These are phyloP conservation scores for Trochalopteron elliotii DNA, from an alignment of 2,113 vertebrate species.

Conservation along the genomic window DNA sequence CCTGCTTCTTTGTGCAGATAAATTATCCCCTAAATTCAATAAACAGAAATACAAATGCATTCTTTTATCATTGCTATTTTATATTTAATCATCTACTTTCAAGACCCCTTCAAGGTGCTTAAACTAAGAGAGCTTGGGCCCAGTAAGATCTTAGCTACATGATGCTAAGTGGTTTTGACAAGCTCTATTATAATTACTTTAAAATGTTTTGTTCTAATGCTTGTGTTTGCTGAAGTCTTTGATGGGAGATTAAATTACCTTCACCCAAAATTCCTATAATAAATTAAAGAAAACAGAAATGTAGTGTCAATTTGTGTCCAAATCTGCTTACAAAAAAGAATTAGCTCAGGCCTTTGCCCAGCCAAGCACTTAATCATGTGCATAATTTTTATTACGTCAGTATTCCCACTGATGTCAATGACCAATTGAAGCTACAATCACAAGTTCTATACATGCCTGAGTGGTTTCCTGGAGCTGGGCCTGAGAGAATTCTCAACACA, in stretches of 20 bases:
- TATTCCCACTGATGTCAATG: slow-evolving; percentile 38
- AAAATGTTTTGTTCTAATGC: slow-evolving; percentile 33
- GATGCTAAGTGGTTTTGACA: slow-evolving; percentile 21
- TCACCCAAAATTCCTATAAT: slow-evolving; percentile 19
- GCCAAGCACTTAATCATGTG: slow-evolving; percentile 21
- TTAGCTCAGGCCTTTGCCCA: slow-evolving; percentile 10
- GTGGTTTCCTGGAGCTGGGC: background rate
- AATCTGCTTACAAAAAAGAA: slow-evolving; percentile 55
- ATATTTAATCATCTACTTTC: background rate
- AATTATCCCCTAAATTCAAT: background rate
- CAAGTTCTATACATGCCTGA: background rate
- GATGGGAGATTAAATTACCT: slow-evolving; percentile 57
- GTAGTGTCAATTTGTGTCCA: slow-evolving; percentile 38
- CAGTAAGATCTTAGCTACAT: background rate
- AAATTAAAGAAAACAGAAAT: slow-evolving; percentile 54
- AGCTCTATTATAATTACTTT: slow-evolving; percentile 43
- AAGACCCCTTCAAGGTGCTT: background rate
- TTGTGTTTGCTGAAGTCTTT: slow-evolving; percentile 38
- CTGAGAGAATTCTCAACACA: background rate
- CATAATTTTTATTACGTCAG: slow-evolving; percentile 33
- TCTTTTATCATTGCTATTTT: background rate
- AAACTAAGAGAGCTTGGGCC: background rate
- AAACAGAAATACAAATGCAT: background rate
- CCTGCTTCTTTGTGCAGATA: background rate
- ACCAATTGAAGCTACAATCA: background rate